Conservation (phyloP, 2,888 invertebrate species). For the Agrotis segetum region DNA sequence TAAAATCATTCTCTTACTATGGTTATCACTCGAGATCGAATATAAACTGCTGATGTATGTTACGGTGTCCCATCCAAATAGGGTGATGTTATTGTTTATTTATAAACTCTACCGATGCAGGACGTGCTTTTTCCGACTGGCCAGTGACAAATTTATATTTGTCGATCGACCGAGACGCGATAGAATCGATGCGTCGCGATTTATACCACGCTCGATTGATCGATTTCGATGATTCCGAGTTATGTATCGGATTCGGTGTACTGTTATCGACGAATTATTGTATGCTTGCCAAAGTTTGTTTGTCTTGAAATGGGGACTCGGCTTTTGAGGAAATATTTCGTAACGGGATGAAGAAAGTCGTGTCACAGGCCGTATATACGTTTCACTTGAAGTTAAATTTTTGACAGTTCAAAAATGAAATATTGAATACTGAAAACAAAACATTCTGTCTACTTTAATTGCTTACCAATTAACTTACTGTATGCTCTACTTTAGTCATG, state of each 20-base stretch:
- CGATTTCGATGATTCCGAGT: constrained; percentile 86
- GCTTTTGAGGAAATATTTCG: constrained; percentile 37
- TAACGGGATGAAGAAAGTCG: constrained; percentile 38
- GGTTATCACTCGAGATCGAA: constrained; percentile 81
- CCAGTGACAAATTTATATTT: constrained; percentile 90
- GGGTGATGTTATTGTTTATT: constrained; percentile 88
- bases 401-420: background rate
- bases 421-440: constrained; percentile 1
- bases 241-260: constrained; percentile 77
- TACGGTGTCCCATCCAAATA: constrained; percentile 83
- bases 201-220: constrained; percentile 87
- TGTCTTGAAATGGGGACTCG: constrained; percentile 62
- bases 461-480: constrained; percentile 13
- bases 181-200: constrained; percentile 88
- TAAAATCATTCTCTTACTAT: constrained; percentile 72
- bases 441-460: constrained; percentile 25
- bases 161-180: constrained; percentile 86
- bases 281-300: constrained; percentile 68
- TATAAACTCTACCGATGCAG: constrained; percentile 82
- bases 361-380: constrained; percentile 26
- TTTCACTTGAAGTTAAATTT: constrained; percentile 15
- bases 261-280: constrained; percentile 77
- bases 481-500: constrained; percentile 27
- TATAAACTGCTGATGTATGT: constrained; percentile 82
- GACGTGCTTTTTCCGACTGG: constrained; percentile 83